These are phyloP conservation scores for Apodemus sylvaticus DNA, from an alignment of 2,113 vertebrate species.

Conservation along the genomic window DNA sequence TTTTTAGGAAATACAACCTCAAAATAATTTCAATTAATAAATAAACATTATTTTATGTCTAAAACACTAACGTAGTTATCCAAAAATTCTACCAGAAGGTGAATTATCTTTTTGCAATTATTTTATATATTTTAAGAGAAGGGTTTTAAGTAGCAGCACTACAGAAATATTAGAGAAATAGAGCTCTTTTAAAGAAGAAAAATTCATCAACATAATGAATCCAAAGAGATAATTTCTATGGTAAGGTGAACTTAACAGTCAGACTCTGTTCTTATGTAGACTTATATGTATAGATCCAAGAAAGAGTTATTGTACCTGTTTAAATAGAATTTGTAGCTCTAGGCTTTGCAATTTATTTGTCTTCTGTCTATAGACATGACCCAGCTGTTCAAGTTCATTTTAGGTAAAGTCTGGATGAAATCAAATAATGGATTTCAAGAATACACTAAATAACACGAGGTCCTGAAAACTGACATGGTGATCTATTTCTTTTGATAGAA, in stretches of 20 bases:
- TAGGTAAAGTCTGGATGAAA: slow-evolving; percentile 49
- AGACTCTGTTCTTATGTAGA: not conserved
- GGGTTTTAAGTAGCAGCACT: not conserved
- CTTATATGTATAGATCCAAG: not conserved
- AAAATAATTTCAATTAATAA: not conserved
- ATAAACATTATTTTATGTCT: not conserved
- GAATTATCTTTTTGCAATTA: not conserved
- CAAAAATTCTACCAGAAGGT: not conserved
- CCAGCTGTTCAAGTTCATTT: slow-evolving; percentile 56
- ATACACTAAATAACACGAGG: not conserved
- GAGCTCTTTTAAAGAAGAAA: not conserved
- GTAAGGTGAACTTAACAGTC: not conserved
- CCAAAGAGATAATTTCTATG: not conserved
- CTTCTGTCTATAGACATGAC: not conserved
- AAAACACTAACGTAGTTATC: not conserved
- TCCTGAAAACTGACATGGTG: not conserved
- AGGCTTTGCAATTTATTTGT: slow-evolving; percentile 30
- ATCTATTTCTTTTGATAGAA: slow-evolving; percentile 19
- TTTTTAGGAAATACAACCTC: slow-evolving; percentile 22
- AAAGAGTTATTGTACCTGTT: not conserved
- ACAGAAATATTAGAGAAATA: not conserved
- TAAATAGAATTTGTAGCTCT: slow-evolving; percentile 25
- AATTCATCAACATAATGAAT: not conserved
- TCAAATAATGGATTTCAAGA: slow-evolving; percentile 34
- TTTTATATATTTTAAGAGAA: not conserved